phyloP scores from a whole-genome alignment of 2,888 invertebrate genomes.

The Dermolepida albohirtum region DNA sequence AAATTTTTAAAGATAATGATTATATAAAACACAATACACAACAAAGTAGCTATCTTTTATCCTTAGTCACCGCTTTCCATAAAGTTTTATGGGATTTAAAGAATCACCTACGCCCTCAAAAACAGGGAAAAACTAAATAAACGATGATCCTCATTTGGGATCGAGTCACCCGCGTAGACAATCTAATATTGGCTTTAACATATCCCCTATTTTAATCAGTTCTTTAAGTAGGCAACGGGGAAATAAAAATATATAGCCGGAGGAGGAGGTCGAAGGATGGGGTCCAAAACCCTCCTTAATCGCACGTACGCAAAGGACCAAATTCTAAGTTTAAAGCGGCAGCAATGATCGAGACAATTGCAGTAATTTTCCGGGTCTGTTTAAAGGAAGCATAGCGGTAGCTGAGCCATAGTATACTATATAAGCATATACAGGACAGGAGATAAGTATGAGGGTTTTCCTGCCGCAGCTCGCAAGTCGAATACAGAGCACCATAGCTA shows the following conservation, averaged over 20 bases:
- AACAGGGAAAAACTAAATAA: slow-evolving; percentile 34
- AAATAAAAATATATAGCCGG: slow-evolving; percentile 65
- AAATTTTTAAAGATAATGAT: too few species aligned
- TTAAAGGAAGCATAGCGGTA: slow-evolving; percentile 49
- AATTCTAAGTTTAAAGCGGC: slow-evolving; percentile 54
- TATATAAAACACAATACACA: too few species aligned
- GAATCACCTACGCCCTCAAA: slow-evolving; percentile 39
- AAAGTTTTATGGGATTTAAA: slow-evolving; percentile 44
- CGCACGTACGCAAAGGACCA: slow-evolving; percentile 49
- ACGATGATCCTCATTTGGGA: slow-evolving; percentile 45
- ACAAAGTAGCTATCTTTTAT: not conserved
- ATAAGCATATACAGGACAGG: slow-evolving; percentile 50
- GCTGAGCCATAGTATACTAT: slow-evolving; percentile 39
- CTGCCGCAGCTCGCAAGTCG: slow-evolving; percentile 25
- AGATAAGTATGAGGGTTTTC: slow-evolving; percentile 36
- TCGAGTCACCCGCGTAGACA: slow-evolving; percentile 49
- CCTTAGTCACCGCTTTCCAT: slow-evolving; percentile 19
- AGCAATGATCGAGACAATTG: slow-evolving; percentile 65
- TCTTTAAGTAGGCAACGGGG: slow-evolving; percentile 66
- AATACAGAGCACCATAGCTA: slow-evolving; percentile 54
- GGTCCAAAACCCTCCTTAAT: slow-evolving; percentile 46
- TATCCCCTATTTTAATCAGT: slow-evolving; percentile 65
- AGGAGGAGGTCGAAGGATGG: slow-evolving; percentile 51
- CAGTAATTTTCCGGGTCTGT: slow-evolving; percentile 62
- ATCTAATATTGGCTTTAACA: slow-evolving; percentile 63